Evolutionary conservation across 2,888 invertebrate genomes (phyloP).

Genomic region (Cataglyphis albicans): DNA sequence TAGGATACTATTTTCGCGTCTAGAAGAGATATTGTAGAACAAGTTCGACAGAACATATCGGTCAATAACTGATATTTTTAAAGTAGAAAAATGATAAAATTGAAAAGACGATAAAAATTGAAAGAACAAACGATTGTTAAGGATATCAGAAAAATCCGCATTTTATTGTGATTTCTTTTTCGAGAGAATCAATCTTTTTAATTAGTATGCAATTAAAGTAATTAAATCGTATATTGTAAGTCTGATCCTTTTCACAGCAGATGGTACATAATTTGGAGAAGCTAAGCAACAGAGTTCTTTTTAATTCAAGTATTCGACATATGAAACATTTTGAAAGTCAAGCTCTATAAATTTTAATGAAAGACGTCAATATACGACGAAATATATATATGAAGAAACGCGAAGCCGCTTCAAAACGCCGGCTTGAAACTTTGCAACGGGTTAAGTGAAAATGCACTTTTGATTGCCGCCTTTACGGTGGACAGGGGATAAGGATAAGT

Average conservation of each 20-base stretch:
- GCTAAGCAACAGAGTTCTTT: not conserved
- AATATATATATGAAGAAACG: slow-evolving; percentile 21
- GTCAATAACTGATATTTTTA: not conserved
- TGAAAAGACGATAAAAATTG: not conserved
- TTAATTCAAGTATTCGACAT: not conserved
- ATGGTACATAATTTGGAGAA: not conserved
- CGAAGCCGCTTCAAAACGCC: slow-evolving; percentile 13
- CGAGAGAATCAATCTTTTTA: not conserved
- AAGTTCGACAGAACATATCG: not conserved
- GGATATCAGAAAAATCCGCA: not conserved
- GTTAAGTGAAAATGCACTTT: slow-evolving; percentile 52
- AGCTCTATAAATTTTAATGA: slow-evolving; percentile 18
- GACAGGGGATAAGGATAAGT: slow-evolving; percentile 41
- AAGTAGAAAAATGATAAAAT: not conserved
- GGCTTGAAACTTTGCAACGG: slow-evolving; percentile 26
- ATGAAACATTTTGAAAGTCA: not conserved
- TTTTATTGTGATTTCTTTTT: not conserved
- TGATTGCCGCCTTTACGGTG: slow-evolving; percentile 43
- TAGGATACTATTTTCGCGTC: not conserved
- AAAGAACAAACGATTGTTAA: not conserved
- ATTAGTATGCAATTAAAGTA: not conserved
- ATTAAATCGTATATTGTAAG: not conserved
- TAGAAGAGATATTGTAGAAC: not conserved
- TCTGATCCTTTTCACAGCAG: too few species aligned
- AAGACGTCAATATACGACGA: slow-evolving; percentile 7